Evolutionary conservation across 2,113 vertebrate species (phyloP).

Genomic region (Bolborhynchus lineola): DNA sequence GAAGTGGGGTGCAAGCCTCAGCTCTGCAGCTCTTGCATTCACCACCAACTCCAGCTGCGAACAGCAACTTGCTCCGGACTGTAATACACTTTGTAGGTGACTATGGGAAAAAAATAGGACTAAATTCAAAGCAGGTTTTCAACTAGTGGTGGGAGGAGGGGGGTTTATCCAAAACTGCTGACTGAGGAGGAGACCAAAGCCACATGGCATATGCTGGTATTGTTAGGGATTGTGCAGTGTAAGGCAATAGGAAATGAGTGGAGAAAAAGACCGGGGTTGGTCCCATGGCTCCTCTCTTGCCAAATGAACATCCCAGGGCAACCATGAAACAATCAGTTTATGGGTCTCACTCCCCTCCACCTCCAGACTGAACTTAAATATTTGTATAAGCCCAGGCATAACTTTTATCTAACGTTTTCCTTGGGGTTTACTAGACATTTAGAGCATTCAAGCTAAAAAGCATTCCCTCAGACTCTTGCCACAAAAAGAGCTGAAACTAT

Average conservation of each 20-base stretch:
- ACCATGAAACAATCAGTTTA: conserved; percentile 26
- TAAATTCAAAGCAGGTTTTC: conserved; percentile 67
- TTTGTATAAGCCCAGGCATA: conserved; percentile 48
- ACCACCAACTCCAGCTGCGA: neutral
- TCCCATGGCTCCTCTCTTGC: conserved; percentile 34
- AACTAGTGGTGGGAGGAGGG: neutral
- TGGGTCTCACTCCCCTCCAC: conserved; percentile 39
- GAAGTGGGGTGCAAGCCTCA: neutral
- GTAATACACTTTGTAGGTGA: neutral
- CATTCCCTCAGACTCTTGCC: conserved; percentile 45
- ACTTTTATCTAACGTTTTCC: conserved; percentile 55
- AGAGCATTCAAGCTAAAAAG: conserved; percentile 52
- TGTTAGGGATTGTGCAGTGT: conserved; percentile 25
- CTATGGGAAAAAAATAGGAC: conserved; percentile 12
- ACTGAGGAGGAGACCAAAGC: conserved; percentile 71
- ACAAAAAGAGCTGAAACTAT: conserved; percentile 41
- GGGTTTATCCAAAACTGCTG: conserved; percentile 45
- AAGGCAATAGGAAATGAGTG: conserved; percentile 58
- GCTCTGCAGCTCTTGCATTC: neutral
- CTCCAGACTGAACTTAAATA: conserved; percentile 48
- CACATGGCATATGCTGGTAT: conserved; percentile 43
- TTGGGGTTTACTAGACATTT: conserved; percentile 62
- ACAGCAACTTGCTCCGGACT: conserved; percentile 24
- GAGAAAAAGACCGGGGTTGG: neutral
- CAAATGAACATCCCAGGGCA: conserved; percentile 30